Conservation (phyloP, 2,113 vertebrate species). For the Varanus komodoensis region DNA sequence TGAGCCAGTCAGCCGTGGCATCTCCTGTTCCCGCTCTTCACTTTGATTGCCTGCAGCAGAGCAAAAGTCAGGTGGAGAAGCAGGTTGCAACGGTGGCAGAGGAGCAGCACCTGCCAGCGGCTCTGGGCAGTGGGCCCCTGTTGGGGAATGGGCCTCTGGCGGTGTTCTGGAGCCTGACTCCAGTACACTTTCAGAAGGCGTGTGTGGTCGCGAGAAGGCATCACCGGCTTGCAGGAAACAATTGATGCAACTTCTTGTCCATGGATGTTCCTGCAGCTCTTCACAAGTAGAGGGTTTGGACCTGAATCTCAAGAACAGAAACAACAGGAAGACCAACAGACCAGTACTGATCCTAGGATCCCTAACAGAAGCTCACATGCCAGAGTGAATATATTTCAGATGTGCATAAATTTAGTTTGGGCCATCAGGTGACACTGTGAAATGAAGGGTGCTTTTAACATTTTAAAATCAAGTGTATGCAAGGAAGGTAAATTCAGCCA, state of each 20-base stretch:
- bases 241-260: not conserved
- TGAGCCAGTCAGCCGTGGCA: too few relatives aligned
- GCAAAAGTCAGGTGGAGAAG: too few relatives aligned
- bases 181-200: not conserved
- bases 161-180: not conserved
- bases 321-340: not conserved
- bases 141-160: too few relatives aligned
- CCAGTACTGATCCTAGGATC: not conserved
- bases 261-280: too few relatives aligned
- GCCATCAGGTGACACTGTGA: not conserved
- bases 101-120: too few relatives aligned
- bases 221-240: not conserved
- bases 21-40: too few relatives aligned
- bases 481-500: too few relatives aligned
- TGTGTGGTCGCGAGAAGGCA: not conserved
- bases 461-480: too few relatives aligned
- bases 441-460: not conserved
- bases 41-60: too few relatives aligned
- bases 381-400: not conserved
- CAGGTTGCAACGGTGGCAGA: too few relatives aligned
- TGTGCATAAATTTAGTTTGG: not conserved
- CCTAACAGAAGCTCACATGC: too few relatives aligned
- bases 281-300: not conserved
- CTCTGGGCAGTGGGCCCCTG: too few relatives aligned
- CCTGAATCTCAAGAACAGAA: not conserved